These are phyloP conservation scores for Apodemia hepburni DNA, from an alignment of 2,888 invertebrate species.

Conservation along the genomic window DNA sequence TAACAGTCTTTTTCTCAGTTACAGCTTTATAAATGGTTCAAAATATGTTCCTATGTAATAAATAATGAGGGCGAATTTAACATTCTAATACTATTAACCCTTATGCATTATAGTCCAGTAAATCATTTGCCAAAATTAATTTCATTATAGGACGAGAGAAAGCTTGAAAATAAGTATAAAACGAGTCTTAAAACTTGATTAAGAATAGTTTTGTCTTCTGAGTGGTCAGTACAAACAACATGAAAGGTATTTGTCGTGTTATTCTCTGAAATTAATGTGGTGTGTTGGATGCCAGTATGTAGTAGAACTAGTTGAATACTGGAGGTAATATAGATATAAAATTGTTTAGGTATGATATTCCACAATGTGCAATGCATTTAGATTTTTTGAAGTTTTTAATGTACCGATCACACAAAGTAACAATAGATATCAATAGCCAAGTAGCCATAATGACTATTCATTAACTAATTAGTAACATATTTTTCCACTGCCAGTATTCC, in stretches of 20 bases:
- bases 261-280: conserved; percentile 11
- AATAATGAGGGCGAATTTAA: background rate
- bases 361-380: conserved; percentile 10
- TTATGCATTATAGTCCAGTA: background rate
- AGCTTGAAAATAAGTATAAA: background rate
- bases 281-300: conserved; percentile 14
- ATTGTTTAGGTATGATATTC: background rate
- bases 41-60: conserved; percentile 8
- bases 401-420: conserved; percentile 1
- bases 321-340: background rate
- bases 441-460: conserved; percentile 28
- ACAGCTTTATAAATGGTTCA: background rate
- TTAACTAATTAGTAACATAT: conserved; percentile 50
- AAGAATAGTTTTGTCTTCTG: background rate
- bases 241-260: conserved; percentile 7
- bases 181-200: background rate
- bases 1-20: background rate
- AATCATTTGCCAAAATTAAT: background rate
- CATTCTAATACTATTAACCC: background rate
- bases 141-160: background rate
- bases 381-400: conserved; percentile 9
- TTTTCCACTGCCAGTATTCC: conserved; percentile 81
- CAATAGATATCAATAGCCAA: conserved; percentile 24
- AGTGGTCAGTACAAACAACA: conserved; percentile 4
- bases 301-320: conserved; percentile 11